phyloP scores from a whole-genome alignment of 2,113 vertebrate genomes.

The Hassar affinis region DNA sequence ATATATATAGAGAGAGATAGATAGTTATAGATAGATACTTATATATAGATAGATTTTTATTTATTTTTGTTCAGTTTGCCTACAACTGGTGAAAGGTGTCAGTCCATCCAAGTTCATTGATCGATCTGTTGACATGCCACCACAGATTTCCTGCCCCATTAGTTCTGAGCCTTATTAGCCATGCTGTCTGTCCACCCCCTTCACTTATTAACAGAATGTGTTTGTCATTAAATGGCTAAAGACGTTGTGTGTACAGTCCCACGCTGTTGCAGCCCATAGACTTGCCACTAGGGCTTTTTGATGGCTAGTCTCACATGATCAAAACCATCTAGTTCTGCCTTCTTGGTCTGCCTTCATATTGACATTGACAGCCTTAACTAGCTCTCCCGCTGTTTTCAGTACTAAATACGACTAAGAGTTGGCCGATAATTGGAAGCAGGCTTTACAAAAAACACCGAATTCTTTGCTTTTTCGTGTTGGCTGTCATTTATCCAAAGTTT shows the following conservation, averaged over 20 bases:
- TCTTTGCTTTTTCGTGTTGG: background rate
- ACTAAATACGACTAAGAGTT: constrained; percentile 56
- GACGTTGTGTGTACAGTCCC: background rate
- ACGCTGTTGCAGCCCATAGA: background rate
- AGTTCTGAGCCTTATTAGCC: constrained; percentile 17
- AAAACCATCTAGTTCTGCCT: constrained; percentile 45
- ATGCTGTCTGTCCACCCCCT: constrained; percentile 6
- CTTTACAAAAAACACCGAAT: background rate
- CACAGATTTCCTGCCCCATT: background rate
- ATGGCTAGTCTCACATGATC: constrained; percentile 45
- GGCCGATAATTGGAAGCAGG: constrained; percentile 25
- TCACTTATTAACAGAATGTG: constrained; percentile 42
- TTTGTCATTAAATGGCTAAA: constrained; percentile 43
- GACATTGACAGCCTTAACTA: constrained; percentile 58
- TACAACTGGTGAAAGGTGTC: too few species aligned
- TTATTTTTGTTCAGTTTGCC: background rate
- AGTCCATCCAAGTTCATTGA: background rate
- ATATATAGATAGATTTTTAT: background rate
- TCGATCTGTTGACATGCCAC: background rate
- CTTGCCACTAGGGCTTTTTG: constrained; percentile 41
- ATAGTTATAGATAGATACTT: too few species aligned
- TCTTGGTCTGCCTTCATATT: constrained; percentile 26
- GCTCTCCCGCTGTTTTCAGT: constrained; percentile 66
- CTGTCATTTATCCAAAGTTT: constrained; percentile 43
- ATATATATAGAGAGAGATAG: too few species aligned